phyloP scores from a whole-genome alignment of 2,797 vertebrate species.

The Antennarius maculatus region DNA sequence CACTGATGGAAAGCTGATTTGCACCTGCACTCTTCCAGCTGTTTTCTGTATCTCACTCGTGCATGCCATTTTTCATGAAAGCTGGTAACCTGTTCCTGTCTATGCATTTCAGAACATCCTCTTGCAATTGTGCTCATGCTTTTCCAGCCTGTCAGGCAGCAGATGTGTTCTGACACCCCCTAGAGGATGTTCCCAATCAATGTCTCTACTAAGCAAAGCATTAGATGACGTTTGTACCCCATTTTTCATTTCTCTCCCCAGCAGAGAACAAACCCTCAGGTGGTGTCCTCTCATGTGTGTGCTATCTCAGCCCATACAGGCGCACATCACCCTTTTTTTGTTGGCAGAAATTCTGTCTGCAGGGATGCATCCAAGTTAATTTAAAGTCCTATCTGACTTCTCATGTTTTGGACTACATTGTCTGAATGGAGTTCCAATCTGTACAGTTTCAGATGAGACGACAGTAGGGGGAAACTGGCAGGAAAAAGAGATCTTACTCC shows the following conservation, averaged over 20 bases:
- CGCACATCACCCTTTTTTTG: constrained; percentile 17
- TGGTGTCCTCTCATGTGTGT: constrained; percentile 15
- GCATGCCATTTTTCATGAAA: constrained; percentile 13
- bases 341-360: constrained; percentile 4
- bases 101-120: background rate
- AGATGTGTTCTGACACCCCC: constrained; percentile 47
- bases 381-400: constrained; percentile 25
- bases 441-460: constrained; percentile 37
- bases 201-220: constrained; percentile 51
- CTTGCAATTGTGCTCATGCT: background rate
- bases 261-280: constrained; percentile 13
- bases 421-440: constrained; percentile 34
- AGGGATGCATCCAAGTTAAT: constrained; percentile 30
- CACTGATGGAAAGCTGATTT: constrained; percentile 54
- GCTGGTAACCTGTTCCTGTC: constrained; percentile 13
- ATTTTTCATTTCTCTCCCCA: constrained; percentile 8
- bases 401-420: constrained; percentile 13
- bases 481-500: constrained; percentile 22
- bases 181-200: constrained; percentile 47
- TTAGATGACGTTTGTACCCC: constrained; percentile 36
- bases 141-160: constrained; percentile 12
- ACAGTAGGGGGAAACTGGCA: constrained; percentile 31
- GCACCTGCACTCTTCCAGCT: constrained; percentile 62
- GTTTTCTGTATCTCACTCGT: constrained; percentile 33
- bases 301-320: background rate